Conservation (phyloP, 2,797 vertebrate genomes). For the Rhinella marina region DNA sequence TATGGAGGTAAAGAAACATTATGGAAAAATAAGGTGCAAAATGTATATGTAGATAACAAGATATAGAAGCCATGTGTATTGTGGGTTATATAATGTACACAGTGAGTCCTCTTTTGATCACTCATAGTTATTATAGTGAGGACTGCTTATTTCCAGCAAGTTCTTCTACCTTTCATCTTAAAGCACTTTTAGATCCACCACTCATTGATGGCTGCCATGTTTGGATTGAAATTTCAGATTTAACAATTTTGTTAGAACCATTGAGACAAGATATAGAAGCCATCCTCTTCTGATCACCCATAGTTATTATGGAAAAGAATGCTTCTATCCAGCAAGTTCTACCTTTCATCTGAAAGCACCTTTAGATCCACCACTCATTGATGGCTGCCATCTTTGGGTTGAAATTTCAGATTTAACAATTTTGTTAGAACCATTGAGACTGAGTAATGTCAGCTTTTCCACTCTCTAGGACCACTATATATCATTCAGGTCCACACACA, state of each 20-base stretch:
- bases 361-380: not conserved
- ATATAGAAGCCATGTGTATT: not conserved
- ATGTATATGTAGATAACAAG: not conserved
- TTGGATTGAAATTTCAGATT: not conserved
- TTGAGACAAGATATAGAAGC: too few relatives aligned
- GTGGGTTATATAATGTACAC: not conserved
- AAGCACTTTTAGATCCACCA: not conserved
- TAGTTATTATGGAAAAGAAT: not conserved
- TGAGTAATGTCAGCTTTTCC: too few relatives aligned
- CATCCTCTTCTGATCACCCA: not conserved
- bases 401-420: not conserved
- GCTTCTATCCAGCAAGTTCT: not conserved
- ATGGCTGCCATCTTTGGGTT: not conserved
- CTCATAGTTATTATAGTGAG: not conserved
- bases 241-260: not conserved
- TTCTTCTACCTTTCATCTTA: not conserved
- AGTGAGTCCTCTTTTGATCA: not conserved
- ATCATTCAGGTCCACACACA: too few relatives aligned
- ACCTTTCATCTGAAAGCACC: not conserved
- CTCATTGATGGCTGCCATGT: not conserved
- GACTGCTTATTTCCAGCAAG: not conserved
- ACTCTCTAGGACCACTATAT: too few relatives aligned
- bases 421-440: not conserved
- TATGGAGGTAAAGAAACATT: not conserved
- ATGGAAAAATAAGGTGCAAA: not conserved